Evolutionary conservation across 2,113 vertebrate species (phyloP).

Genomic region (Pandion haliaetus): DNA sequence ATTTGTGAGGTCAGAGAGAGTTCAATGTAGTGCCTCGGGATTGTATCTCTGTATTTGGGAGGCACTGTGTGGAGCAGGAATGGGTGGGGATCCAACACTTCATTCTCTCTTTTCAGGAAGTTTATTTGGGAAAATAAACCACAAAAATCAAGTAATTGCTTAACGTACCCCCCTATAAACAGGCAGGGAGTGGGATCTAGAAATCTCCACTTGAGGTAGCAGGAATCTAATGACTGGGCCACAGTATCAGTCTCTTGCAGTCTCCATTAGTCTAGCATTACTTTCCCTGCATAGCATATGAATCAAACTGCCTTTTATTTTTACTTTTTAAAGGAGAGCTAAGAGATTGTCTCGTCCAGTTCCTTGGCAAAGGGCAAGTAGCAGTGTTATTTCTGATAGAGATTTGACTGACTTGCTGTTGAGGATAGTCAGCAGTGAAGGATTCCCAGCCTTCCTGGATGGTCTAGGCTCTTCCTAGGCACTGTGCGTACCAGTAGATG

Average conservation of each 20-base stretch:
- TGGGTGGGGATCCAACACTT: neutral
- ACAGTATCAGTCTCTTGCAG: neutral
- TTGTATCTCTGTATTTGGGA: neutral
- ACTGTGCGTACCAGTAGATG: neutral
- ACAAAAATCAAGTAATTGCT: neutral
- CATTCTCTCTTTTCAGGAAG: neutral
- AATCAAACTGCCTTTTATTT: neutral
- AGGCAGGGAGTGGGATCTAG: neutral
- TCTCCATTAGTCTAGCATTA: neutral
- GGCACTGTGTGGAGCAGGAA: fast-evolving
- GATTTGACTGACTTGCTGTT: neutral
- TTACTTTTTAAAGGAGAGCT: neutral
- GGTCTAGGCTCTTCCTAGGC: neutral
- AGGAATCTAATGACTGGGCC: neutral
- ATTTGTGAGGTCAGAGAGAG: neutral
- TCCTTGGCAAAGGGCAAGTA: neutral
- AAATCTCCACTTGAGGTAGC: neutral
- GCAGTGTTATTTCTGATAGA: neutral
- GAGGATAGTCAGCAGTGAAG: neutral
- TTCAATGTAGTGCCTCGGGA: neutral
- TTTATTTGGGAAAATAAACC: neutral
- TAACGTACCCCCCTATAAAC: neutral
- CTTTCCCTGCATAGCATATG: neutral
- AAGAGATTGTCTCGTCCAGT: neutral
- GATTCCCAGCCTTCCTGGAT: neutral